Percentiles rank a stretch among this genome's conserved stretches.
These are phyloP conservation scores for Lasiurus cinereus DNA, from an alignment of 2,113 vertebrate species.

Conservation along the genomic window DNA sequence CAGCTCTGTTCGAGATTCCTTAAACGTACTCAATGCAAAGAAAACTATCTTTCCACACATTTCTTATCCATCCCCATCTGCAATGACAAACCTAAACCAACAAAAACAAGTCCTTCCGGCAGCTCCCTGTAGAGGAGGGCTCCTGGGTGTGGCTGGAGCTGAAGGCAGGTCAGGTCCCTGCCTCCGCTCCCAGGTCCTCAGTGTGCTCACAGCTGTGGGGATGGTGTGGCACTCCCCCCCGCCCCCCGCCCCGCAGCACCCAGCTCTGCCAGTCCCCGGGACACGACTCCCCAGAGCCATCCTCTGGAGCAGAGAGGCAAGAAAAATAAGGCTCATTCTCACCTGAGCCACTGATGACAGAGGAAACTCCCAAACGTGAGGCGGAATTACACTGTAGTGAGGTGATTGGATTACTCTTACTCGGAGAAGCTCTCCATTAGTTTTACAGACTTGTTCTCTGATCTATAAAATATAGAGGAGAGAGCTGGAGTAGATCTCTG, in stretches of 20 bases:
- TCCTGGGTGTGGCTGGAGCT: neutral
- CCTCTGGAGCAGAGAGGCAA: neutral
- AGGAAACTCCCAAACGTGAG: neutral
- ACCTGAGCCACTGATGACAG: conserved; percentile 31
- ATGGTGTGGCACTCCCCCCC: conserved; percentile 60
- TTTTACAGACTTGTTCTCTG: conserved; percentile 17
- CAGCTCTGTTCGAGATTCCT: neutral
- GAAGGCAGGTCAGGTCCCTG: neutral
- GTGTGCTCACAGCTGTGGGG: conserved; percentile 73
- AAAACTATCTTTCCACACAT: conserved; percentile 1
- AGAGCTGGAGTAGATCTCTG: neutral
- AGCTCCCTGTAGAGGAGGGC: neutral
- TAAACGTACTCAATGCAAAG: conserved; percentile 9
- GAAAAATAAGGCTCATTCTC: neutral
- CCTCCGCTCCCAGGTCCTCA: conserved; percentile 50
- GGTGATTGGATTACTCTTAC: neutral
- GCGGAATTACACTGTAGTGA: neutral
- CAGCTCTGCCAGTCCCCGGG: neutral
- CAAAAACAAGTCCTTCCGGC: neutral
- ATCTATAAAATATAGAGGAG: neutral
- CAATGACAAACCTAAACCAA: neutral
- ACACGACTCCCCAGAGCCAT: neutral
- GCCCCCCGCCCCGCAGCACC: conserved; percentile 38
- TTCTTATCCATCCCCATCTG: neutral
- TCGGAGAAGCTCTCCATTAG: neutral